Conservation (phyloP, 2,113 vertebrate genomes). For the Prunella fulvescens region DNA sequence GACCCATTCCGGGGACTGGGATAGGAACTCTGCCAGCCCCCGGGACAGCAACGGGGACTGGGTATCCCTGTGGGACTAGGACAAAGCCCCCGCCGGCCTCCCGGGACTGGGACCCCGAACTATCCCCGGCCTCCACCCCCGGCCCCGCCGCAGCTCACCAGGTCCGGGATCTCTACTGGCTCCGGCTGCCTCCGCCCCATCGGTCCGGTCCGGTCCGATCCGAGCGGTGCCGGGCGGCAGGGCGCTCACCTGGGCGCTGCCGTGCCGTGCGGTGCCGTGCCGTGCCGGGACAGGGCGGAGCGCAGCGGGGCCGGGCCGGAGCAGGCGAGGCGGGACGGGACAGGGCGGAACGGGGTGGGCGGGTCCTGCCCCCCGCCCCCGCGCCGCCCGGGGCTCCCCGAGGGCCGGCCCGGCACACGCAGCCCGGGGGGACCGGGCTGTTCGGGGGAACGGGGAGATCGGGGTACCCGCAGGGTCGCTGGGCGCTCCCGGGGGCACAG, state of each 20-base stretch:
- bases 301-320: background rate
- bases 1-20: background rate
- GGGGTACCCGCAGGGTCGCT: background rate
- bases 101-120: background rate
- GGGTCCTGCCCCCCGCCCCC: background rate
- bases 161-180: background rate
- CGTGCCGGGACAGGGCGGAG: background rate
- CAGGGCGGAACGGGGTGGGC: background rate
- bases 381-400: background rate
- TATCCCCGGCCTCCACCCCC: too few species aligned
- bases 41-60: background rate
- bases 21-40: background rate
- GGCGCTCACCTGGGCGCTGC: slow-evolving; percentile 7
- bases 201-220: background rate
- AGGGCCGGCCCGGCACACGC: background rate
- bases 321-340: background rate
- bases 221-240: background rate
- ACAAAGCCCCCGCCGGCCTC: background rate
- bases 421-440: background rate
- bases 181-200: background rate
- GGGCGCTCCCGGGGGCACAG: background rate
- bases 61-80: background rate
- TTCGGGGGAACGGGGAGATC: too few species aligned
- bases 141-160: background rate
- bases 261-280: background rate